Percentiles rank a stretch among this genome's conserved stretches.
Evolutionary conservation across 2,888 invertebrate species (phyloP).

Genomic region (Acleris sparsana): DNA sequence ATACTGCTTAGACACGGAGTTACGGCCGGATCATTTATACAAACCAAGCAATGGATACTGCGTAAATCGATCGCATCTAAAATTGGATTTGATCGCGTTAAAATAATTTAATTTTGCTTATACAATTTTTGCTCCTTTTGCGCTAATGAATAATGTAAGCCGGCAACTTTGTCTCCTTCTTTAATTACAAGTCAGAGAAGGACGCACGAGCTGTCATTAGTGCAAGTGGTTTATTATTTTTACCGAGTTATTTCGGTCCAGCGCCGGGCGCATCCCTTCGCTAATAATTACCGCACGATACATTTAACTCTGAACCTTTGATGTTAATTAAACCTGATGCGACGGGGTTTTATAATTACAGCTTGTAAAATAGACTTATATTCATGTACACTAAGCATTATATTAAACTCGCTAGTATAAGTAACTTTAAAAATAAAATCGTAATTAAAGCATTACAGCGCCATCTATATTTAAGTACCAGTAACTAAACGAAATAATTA

Average conservation of each 20-base stretch:
- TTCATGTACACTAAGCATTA: constrained; percentile 10
- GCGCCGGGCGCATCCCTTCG: constrained; percentile 37
- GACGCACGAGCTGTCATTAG: constrained; percentile 32
- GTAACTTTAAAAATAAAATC: neutral
- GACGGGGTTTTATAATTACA: constrained; percentile 47
- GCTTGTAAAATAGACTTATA: constrained; percentile 24
- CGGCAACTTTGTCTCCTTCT: constrained; percentile 24
- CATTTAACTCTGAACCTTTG: constrained; percentile 62
- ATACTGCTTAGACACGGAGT: neutral
- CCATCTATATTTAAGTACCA: neutral
- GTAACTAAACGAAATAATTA: neutral
- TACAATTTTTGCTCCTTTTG: constrained; percentile 38
- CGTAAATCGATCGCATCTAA: neutral
- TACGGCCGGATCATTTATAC: neutral
- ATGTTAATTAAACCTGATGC: constrained; percentile 61
- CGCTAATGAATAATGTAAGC: constrained; percentile 37
- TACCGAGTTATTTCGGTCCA: constrained; percentile 35
- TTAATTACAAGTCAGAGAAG: constrained; percentile 22
- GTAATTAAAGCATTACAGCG: neutral
- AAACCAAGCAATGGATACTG: neutral
- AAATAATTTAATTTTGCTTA: constrained; percentile 38
- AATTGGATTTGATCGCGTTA: constrained; percentile 22
- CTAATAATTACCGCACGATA: constrained; percentile 58
- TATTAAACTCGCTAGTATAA: neutral
- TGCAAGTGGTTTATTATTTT: constrained; percentile 38